These are phyloP conservation scores for Hippolais icterina DNA, from an alignment of 2,113 vertebrate genomes.

Conservation along the genomic window DNA sequence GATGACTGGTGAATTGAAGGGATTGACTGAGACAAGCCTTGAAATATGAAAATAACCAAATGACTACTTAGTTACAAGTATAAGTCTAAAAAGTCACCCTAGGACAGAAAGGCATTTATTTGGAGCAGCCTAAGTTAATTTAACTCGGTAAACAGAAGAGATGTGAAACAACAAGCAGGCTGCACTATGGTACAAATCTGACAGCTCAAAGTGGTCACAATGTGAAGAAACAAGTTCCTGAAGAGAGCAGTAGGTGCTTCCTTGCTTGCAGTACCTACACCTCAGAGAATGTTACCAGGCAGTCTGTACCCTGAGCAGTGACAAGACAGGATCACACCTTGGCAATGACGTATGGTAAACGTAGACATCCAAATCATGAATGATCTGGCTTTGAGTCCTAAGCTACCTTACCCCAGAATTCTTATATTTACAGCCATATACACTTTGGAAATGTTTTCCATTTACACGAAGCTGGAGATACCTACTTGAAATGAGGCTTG, in stretches of 20 bases:
- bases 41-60: not conserved
- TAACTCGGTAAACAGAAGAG: not conserved
- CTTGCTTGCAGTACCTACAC: not conserved
- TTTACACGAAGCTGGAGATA: not conserved
- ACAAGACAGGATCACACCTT: not conserved
- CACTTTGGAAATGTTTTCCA: not conserved
- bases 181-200: not conserved
- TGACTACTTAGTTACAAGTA: not conserved
- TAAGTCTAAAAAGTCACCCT: not conserved
- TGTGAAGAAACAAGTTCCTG: not conserved
- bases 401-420: not conserved
- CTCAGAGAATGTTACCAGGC: not conserved
- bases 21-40: constrained; percentile 17
- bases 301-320: not conserved
- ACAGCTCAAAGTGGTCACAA: not conserved
- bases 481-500: not conserved
- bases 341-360: not conserved
- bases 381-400: not conserved
- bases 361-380: not conserved
- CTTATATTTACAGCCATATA: not conserved
- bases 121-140: not conserved
- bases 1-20: constrained; percentile 16
- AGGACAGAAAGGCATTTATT: not conserved
- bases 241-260: not conserved
- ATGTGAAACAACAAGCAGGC: not conserved